Base-by-base conservation (phyloP, 2,113 vertebrate genomes). In the Cyprichromis sp. region DNA sequence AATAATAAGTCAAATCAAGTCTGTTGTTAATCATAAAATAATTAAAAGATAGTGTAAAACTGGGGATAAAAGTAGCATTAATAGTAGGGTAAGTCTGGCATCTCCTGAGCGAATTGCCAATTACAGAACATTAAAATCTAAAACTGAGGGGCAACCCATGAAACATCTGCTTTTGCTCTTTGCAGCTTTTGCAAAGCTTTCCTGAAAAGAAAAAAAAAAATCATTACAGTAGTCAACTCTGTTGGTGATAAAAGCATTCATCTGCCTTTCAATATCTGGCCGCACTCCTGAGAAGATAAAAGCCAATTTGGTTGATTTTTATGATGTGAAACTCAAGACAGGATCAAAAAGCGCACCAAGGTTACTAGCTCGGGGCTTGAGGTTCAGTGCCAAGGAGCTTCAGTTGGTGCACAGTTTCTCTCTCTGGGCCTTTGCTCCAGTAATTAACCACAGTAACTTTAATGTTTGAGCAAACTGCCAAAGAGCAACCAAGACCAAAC, bases 261-360 rank as follows among this genome's bases (percentile, higher is more conserved):
- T 87, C 80, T 89, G 88, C 47, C 83, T 89, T 55, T 88, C 86
- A 84, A 85, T 86, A 73, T 86, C 87, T 84, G 89, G 87, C 86
- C 68, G 24, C 14, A 59, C 52, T 68, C 83, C 61, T 82, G 78
- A 85, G 83, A 85, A 86, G 80, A 90, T 89, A 93, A 90, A 91
- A 93, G 82, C 19, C 73, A 29, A 80, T 92, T 93, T 87, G 87
- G 89, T 87, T 80, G 86, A 90, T 89, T 93, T 92, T 89, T 89
- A 80, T 94, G 82, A 90, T 86, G 82, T 94, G 89, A 93, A 94
- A 92, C 79, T 86, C 85, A 24, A 89, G 90, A 84, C 83, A 82
- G 87, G 91, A 91, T 94, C 90, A 93, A 87, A 92, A 88, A 88
- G 79, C 55, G 13, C 54, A 90, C 79, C 76, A 55, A 87, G 81